Base-by-base conservation (phyloP, 2,113 vertebrate species). In the Tricholaema leucomelas region DNA sequence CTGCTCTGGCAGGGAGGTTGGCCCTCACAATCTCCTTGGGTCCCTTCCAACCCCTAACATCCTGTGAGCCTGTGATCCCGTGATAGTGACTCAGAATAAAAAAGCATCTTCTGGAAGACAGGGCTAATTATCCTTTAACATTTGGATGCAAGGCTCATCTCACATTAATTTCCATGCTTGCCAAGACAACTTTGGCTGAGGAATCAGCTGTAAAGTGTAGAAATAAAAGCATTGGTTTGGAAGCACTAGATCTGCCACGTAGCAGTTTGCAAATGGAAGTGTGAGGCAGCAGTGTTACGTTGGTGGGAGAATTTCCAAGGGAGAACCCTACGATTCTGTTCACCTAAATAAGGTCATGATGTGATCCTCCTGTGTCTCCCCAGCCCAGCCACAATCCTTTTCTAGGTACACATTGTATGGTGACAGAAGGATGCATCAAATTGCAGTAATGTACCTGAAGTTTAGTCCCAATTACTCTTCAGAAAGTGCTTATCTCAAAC, bases 91-190 rank as follows among this genome's bases (percentile, higher is more conserved):
- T 92, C 64, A 81, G 83, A 88, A 74, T 79, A 61, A 12, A 31
- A 94, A 86, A 81, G 42, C 25, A 8, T 48, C 58, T 86, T 91
- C 78, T 94, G 91, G 89, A 94, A 95, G 71, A 81, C 79, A 84
- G 85, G 87, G 40, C 73, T 96, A 94, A 97, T 96, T 85, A 95
- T 93, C 91, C 73, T 82, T 93, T 95, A 88, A 80, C 44, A 81
- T 83, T 93, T 95, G 87, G 85, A 97, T 87, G 67, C 54, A 82
- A 10, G 82, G 61, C 58, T 93, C 87, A 64, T 90, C 83, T 90
- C 1, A 0, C 67, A 72, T 69, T 92, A 87, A 95, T 91, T 90
- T 95, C 66, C 54, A 90, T 16, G 59, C 89, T 90, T 95, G 93
- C 91, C 96, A 96, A 90, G 94, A 93, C 54, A 28, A 81, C 82